Conservation (phyloP, 2,113 vertebrate genomes). For the Mohoua ochrocephala region DNA sequence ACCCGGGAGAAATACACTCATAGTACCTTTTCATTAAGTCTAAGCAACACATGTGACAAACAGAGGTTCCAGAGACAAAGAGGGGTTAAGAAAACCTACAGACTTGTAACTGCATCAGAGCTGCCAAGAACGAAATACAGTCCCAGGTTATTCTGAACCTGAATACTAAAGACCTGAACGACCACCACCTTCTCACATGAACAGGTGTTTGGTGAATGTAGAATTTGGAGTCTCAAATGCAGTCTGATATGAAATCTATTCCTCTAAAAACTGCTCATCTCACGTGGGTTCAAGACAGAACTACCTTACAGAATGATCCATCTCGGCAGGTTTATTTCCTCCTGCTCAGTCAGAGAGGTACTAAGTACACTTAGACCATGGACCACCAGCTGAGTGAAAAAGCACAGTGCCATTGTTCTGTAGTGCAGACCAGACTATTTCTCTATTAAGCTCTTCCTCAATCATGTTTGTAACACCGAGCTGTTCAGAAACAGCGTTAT, state of each 20-base stretch:
- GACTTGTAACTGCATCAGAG: not conserved
- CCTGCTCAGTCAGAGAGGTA: not conserved
- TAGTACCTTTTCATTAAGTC: not conserved
- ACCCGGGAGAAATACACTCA: not conserved
- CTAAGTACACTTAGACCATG: not conserved
- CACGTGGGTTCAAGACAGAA: not conserved
- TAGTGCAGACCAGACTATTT: not conserved
- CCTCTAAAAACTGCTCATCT: not conserved
- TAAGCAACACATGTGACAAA: not conserved
- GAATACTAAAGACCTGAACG: not conserved
- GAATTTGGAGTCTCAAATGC: not conserved
- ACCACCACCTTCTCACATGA: not conserved
- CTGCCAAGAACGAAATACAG: not conserved
- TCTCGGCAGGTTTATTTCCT: not conserved
- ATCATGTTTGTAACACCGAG: not conserved
- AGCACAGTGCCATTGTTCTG: not conserved
- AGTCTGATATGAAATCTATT: not conserved
- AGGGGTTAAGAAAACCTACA: not conserved
- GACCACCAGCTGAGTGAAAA: not conserved
- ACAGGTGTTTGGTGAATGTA: not conserved
- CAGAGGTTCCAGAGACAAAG: not conserved
- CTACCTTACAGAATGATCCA: not conserved
- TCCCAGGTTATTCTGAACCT: not conserved
- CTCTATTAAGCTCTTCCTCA: not conserved
- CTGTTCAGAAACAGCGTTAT: not conserved